Conservation (phyloP, 2,888 invertebrate genomes). For the Cordylochernes scorpioides region DNA sequence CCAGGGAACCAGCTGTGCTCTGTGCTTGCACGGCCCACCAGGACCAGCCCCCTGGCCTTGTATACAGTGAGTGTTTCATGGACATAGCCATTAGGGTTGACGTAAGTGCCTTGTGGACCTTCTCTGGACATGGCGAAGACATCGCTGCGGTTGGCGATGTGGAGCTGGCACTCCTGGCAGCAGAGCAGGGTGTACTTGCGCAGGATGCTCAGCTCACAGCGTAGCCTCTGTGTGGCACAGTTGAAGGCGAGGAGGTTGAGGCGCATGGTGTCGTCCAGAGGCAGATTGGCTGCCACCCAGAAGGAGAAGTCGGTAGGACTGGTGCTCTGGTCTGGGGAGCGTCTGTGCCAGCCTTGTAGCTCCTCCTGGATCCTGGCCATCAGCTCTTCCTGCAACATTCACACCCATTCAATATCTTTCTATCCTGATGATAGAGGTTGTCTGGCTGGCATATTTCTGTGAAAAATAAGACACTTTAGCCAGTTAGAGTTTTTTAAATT, state of each 20-base stretch:
- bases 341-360: constrained; percentile 20
- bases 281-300: constrained; percentile 51
- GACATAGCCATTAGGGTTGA: constrained; percentile 48
- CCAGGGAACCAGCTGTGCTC: constrained; percentile 63
- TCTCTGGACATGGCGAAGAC: constrained; percentile 54
- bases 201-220: constrained; percentile 28
- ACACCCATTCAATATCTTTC: not conserved
- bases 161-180: constrained; percentile 29
- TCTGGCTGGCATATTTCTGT: too few species aligned
- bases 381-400: constrained; percentile 10
- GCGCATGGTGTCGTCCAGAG: constrained; percentile 35
- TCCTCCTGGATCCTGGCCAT: constrained; percentile 20
- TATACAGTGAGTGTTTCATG: constrained; percentile 46
- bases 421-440: not conserved
- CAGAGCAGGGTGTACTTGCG: constrained; percentile 19
- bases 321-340: constrained; percentile 33
- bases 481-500: too few species aligned
- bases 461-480: too few species aligned
- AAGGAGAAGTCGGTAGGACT: constrained; percentile 42
- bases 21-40: constrained; percentile 31
- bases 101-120: constrained; percentile 50
- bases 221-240: constrained; percentile 37
- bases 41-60: constrained; percentile 18
- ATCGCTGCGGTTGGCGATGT: constrained; percentile 35
- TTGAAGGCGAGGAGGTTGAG: constrained; percentile 36